phyloP scores from a whole-genome alignment of 2,888 invertebrate species.

The Spisula solida region DNA sequence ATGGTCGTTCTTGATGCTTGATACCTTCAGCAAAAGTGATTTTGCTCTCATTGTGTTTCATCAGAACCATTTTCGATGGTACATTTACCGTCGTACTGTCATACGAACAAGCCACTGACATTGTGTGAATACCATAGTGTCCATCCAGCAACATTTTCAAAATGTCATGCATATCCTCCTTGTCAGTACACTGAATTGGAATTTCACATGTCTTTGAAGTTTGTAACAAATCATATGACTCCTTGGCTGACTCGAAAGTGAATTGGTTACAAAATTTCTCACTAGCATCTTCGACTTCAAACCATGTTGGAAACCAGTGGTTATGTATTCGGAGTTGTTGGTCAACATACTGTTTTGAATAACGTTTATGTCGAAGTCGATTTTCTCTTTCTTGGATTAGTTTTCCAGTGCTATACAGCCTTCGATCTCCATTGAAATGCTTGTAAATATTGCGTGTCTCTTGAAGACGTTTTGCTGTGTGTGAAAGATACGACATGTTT shows the following conservation, averaged over 20 bases:
- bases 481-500: neutral
- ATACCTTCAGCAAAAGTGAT: slow-evolving; percentile 7
- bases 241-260: neutral
- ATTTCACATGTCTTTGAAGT: neutral
- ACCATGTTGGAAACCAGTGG: slow-evolving; percentile 31
- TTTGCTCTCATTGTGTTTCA: slow-evolving; percentile 2
- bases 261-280: neutral
- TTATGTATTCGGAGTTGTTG: slow-evolving; percentile 7
- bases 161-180: slow-evolving; percentile 15
- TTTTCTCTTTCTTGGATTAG: slow-evolving; percentile 10
- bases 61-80: slow-evolving; percentile 34
- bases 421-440: slow-evolving; percentile 24
- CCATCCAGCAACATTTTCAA: neutral
- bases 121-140: neutral
- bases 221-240: neutral
- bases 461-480: neutral
- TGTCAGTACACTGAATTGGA: neutral
- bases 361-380: slow-evolving; percentile 30
- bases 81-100: slow-evolving; percentile 10
- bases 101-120: slow-evolving; percentile 5
- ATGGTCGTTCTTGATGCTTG: slow-evolving; percentile 37
- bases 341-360: neutral
- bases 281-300: slow-evolving; percentile 23
- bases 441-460: slow-evolving; percentile 14
- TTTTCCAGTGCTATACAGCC: slow-evolving; percentile 5